phyloP scores from a whole-genome alignment of 2,797 vertebrate genomes.

The Siniperca scherzeri region DNA sequence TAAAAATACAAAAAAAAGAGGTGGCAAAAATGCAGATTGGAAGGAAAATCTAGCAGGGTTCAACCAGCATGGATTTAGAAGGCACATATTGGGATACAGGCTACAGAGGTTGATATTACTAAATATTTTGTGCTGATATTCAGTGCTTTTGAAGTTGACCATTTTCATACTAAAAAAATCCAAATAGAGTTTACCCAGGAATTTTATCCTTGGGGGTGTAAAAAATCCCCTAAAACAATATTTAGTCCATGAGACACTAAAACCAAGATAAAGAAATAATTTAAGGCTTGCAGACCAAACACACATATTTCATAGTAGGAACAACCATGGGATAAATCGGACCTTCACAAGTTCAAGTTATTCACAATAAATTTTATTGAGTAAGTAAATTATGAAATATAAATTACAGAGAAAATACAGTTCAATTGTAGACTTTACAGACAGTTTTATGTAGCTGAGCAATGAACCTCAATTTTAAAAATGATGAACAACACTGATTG shows the following conservation, averaged over 20 bases:
- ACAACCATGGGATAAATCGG: background rate
- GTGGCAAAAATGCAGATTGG: background rate
- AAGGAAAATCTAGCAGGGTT: constrained; percentile 1
- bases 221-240: constrained; percentile 15
- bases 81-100: background rate
- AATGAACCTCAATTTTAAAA: background rate
- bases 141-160: background rate
- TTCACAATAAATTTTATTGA: background rate
- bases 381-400: background rate
- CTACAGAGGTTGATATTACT: background rate
- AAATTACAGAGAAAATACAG: background rate
- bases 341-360: background rate
- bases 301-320: background rate
- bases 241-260: background rate
- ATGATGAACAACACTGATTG: background rate
- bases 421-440: background rate
- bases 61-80: constrained; percentile 9
- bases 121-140: constrained; percentile 7
- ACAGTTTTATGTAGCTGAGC: background rate
- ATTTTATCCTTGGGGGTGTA: background rate
- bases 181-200: background rate
- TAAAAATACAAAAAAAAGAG: background rate
- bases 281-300: background rate
- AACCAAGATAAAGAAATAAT: background rate
- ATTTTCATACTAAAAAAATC: constrained; percentile 1